phyloP scores from a whole-genome alignment of 2,113 vertebrate species.

The Thymallus thymallus region DNA sequence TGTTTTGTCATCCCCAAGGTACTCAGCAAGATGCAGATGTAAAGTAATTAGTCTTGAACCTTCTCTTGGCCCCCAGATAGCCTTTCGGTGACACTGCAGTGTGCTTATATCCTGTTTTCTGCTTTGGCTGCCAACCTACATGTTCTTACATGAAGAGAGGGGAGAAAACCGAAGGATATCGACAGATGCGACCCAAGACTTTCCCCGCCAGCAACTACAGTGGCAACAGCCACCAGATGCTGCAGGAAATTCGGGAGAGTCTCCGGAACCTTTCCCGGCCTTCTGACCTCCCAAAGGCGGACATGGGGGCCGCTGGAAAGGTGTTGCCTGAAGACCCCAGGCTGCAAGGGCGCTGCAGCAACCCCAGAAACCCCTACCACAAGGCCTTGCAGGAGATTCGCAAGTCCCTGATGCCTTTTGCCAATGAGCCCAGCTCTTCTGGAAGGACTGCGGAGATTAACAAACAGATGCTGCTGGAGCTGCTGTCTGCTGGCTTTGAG shows the following conservation, averaged over 20 bases:
- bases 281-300: slow-evolving; percentile 84
- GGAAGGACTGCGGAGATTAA: slow-evolving; percentile 79
- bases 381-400: slow-evolving; percentile 95
- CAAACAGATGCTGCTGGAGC: slow-evolving; percentile 84
- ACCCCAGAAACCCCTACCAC: slow-evolving; percentile 85
- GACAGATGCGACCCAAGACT: slow-evolving; percentile 98
- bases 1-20: background rate
- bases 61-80: background rate
- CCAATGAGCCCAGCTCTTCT: slow-evolving; percentile 79
- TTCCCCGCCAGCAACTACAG: slow-evolving; percentile 93
- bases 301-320: slow-evolving; percentile 75
- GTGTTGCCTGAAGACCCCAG: slow-evolving; percentile 81
- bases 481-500: slow-evolving; percentile 86
- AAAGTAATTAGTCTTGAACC: slow-evolving; percentile 27
- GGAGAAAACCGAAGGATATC: slow-evolving; percentile 95
- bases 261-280: slow-evolving; percentile 90
- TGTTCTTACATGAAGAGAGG: slow-evolving; percentile 97
- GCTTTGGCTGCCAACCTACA: slow-evolving; percentile 74
- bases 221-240: slow-evolving; percentile 95
- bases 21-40: slow-evolving; percentile 51
- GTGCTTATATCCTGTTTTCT: slow-evolving; percentile 61
- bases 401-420: slow-evolving; percentile 89
- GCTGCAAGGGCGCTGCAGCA: slow-evolving; percentile 83
- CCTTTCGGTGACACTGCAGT: slow-evolving; percentile 35
- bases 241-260: slow-evolving; percentile 96